Evolutionary conservation across 1,140 invertebrate species (phyloP).

Genomic region (Drosophila hydei): DNA sequence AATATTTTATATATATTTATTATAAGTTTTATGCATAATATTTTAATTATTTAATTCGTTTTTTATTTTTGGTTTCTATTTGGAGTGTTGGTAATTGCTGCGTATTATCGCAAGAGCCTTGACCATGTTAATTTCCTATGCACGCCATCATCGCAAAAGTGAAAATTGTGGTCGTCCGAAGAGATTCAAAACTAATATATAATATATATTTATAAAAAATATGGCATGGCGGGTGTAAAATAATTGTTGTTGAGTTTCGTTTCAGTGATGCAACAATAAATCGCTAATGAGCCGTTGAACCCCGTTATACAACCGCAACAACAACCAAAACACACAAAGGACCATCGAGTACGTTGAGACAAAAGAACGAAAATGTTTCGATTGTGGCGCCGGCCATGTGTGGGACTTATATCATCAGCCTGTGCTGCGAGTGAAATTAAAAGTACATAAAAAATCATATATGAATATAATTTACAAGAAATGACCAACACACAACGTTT

Average conservation of each 20-base stretch:
- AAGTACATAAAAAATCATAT: background rate
- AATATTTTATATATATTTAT: constrained; percentile 20
- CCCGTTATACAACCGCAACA: constrained; percentile 41
- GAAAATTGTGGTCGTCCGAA: constrained; percentile 49
- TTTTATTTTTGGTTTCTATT: constrained; percentile 31
- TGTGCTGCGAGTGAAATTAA: background rate
- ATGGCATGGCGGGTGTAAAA: constrained; percentile 18
- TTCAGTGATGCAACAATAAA: constrained; percentile 32
- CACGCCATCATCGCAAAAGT: constrained; percentile 53
- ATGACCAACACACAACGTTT: constrained; percentile 29
- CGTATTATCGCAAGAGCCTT: constrained; percentile 55
- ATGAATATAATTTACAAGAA: background rate
- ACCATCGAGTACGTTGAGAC: constrained; percentile 3
- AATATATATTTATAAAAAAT: constrained; percentile 19
- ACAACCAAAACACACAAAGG: constrained; percentile 19
- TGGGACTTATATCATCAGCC: constrained; percentile 12
- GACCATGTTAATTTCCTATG: constrained; percentile 60
- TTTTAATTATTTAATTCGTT: constrained; percentile 66
- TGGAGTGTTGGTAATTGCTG: constrained; percentile 40
- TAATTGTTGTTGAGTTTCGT: background rate
- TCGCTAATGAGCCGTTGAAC: constrained; percentile 36
- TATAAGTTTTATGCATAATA: constrained; percentile 30
- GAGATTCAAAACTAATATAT: constrained; percentile 40
- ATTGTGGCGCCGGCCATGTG: constrained; percentile 3
- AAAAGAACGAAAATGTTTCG: constrained; percentile 24